Percentiles rank a stretch among this genome's conserved stretches.
Conservation (phyloP, 2,888 invertebrate species). For the Trichacis sp. region DNA sequence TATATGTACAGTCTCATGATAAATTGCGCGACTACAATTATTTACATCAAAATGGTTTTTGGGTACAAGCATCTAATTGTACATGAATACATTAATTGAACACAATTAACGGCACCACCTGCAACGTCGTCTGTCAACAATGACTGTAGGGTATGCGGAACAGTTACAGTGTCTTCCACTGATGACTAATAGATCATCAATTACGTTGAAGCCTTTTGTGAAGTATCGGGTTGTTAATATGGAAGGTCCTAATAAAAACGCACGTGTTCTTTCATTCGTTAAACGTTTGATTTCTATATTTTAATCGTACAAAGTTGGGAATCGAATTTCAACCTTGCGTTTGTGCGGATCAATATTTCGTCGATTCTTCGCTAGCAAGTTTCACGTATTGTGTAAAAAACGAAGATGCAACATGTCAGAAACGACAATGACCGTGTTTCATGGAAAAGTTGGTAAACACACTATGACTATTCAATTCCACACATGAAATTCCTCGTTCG, state of each 20-base stretch:
- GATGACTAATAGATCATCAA: too few species aligned
- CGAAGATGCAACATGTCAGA: background rate
- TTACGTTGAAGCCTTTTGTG: constrained; percentile 21
- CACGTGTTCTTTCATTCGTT: background rate
- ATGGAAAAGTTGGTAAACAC: background rate
- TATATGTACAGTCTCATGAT: constrained; percentile 32
- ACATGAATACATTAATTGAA: constrained; percentile 42
- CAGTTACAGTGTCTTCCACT: constrained; percentile 23
- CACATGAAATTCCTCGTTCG: background rate
- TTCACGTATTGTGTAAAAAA: background rate
- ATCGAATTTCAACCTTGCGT: background rate
- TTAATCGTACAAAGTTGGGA: background rate
- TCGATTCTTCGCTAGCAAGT: background rate
- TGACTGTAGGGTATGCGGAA: constrained; percentile 34
- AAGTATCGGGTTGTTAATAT: background rate
- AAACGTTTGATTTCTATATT: background rate
- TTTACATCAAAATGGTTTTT: constrained; percentile 32
- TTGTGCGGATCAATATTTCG: background rate
- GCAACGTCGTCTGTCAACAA: constrained; percentile 38
- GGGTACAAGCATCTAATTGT: constrained; percentile 34
- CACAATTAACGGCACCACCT: constrained; percentile 42
- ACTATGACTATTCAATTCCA: constrained; percentile 8
- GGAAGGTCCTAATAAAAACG: background rate
- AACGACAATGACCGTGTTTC: background rate
- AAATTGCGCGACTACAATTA: constrained; percentile 30